phyloP scores from a whole-genome alignment of 2,888 invertebrate species.

The Parnassius apollo region DNA sequence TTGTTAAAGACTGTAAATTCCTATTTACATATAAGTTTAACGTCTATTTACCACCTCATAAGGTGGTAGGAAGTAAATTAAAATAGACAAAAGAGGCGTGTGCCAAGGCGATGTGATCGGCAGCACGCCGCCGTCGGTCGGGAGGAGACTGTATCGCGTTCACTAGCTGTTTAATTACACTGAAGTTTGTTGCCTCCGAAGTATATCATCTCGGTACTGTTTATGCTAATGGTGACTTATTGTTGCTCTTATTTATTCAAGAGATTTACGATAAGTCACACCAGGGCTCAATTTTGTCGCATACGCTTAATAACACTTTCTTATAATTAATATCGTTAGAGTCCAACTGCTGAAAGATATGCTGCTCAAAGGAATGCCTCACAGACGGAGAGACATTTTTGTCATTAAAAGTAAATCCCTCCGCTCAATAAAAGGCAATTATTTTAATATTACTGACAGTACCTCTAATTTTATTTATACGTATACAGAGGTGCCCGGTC shows the following conservation, averaged over 20 bases:
- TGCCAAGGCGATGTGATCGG: conserved; percentile 33
- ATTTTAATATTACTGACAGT: too few relatives aligned
- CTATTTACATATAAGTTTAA: background rate
- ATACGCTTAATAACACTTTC: too few relatives aligned
- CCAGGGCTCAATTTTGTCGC: too few relatives aligned
- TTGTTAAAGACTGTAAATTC: background rate
- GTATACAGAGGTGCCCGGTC: too few relatives aligned
- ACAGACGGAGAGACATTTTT: too few relatives aligned
- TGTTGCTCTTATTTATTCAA: background rate
- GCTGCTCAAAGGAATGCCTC: too few relatives aligned
- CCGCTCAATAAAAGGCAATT: too few relatives aligned
- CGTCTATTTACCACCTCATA: background rate
- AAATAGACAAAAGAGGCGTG: conserved; percentile 33
- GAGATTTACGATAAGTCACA: too few relatives aligned
- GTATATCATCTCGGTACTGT: conserved; percentile 47
- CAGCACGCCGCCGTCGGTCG: conserved; percentile 14
- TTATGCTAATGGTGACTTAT: conserved; percentile 28
- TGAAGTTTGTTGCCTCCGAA: conserved; percentile 50
- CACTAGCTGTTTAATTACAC: conserved; percentile 54
- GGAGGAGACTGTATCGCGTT: conserved; percentile 13
- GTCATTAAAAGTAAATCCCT: too few relatives aligned
- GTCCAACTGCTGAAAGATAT: too few relatives aligned
- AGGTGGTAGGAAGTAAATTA: conserved; percentile 25
- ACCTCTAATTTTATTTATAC: too few relatives aligned
- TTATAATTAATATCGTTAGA: too few relatives aligned